These are phyloP conservation scores for Tetragonisca angustula DNA, from an alignment of 2,888 invertebrate genomes.

Conservation along the genomic window DNA sequence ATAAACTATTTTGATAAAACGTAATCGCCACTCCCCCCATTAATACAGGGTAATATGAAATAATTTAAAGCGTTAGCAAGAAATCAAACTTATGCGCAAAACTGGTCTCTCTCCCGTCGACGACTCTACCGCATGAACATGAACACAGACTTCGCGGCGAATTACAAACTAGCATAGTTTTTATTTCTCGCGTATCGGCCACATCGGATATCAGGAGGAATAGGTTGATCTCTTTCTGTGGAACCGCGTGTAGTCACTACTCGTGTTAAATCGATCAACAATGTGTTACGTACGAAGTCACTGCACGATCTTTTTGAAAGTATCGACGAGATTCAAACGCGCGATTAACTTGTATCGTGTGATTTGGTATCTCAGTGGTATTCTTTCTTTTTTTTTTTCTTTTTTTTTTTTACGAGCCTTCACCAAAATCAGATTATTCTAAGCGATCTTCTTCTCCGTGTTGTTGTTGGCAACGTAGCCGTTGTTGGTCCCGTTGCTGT, in stretches of 20 bases:
- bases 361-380: constrained; percentile 42
- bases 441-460: constrained; percentile 82
- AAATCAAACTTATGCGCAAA: constrained; percentile 24
- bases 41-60: constrained; percentile 16
- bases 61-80: constrained; percentile 42
- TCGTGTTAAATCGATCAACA: constrained; percentile 11
- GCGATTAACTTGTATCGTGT: constrained; percentile 45
- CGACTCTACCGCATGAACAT: constrained; percentile 37
- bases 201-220: not conserved
- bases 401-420: constrained; percentile 25
- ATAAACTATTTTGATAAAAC: constrained; percentile 5
- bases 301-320: constrained; percentile 25
- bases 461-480: constrained; percentile 86
- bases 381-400: not conserved
- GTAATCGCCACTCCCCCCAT: constrained; percentile 12
- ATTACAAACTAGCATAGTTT: constrained; percentile 39
- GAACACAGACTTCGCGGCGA: constrained; percentile 53
- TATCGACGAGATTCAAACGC: constrained; percentile 36
- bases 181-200: constrained; percentile 9
- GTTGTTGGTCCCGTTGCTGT: constrained; percentile 87
- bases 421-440: constrained; percentile 54
- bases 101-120: constrained; percentile 29
- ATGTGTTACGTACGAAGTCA: constrained; percentile 7
- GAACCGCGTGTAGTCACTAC: constrained; percentile 3
- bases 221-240: not conserved